Base-by-base conservation (phyloP, 1,140 invertebrate species). In the Hyles vespertilio region DNA sequence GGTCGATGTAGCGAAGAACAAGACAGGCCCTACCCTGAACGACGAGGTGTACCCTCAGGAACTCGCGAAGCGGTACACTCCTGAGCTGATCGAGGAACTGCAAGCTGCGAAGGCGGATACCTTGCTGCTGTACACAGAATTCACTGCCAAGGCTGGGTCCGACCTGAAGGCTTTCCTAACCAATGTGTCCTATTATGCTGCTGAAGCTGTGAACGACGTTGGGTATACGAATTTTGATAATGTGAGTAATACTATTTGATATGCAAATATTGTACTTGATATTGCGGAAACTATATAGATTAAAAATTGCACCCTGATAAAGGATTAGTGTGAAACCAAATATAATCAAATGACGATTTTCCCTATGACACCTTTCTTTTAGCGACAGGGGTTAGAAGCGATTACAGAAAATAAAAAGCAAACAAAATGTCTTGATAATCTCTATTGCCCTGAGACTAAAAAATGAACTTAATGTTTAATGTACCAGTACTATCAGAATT, bases 121-220 rank as follows among this genome's bases (percentile, higher is more conserved):
- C 0, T 54, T 80, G 3, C 72, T 81, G 0, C 70, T 86, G 3
- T 84, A 80, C 59, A 86, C 73, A 0, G 81, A 84, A 63, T 84
- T 72, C 59, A 63, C 77, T 0, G 66, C 69, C 0, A 65, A 69
- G n/a, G 67, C 77, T 2, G 74, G 71, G 0, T 12, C 47, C 0
- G 72, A 81, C 22, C 59, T 87, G 53, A 74, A 72, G 40, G 49
- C 36, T 2, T 84, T 84, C 65, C 46, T 84, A 0, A 66, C 49
- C 34, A 81, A 81, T 11, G 70, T 87, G 9, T 65, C 72, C 11
- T 51, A 46, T 0, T 67, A 77, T 4, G 61, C 62, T 1, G 56
- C 72, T 34, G 70, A 75, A 5, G 72, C 70, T 0, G 51, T 67
- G 3, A 56, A 12, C 3, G 51, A 44, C 10, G 57, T 74, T 33